Conservation (phyloP, 2,888 invertebrate species). For the Chrysomela aeneicollis region DNA sequence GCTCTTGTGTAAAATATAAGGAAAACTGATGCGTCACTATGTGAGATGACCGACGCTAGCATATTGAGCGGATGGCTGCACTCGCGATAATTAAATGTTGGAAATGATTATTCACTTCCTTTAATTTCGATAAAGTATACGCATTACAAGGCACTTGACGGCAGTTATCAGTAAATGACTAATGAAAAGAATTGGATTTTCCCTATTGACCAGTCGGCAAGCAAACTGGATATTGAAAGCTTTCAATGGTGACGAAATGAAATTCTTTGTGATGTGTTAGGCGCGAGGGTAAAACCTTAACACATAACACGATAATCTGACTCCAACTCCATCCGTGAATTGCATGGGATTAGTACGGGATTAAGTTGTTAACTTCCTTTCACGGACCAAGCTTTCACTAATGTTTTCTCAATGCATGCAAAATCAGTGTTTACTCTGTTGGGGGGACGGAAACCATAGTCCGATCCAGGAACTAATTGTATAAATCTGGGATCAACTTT, state of each 20-base stretch:
- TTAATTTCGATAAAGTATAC: neutral
- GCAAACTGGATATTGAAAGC: neutral
- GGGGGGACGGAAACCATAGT: neutral
- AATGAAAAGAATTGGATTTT: too few species aligned
- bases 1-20: too few species aligned
- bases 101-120: neutral
- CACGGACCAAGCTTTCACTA: neutral
- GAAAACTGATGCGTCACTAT: too few species aligned
- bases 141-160: neutral
- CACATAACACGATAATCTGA: slow-evolving; percentile 5
- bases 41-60: too few species aligned
- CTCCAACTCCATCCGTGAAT: neutral
- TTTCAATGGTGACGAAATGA: neutral
- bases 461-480: neutral
- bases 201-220: too few species aligned
- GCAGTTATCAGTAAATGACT: too few species aligned
- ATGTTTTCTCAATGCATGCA: slow-evolving; percentile 2
- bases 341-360: neutral
- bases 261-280: neutral
- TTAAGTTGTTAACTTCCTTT: slow-evolving; percentile 5
- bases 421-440: neutral
- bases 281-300: neutral
- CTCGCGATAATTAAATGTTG: neutral
- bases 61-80: neutral
- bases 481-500: too few species aligned